Base-by-base conservation (phyloP, 2,113 vertebrate species). In the Esox niger region DNA sequence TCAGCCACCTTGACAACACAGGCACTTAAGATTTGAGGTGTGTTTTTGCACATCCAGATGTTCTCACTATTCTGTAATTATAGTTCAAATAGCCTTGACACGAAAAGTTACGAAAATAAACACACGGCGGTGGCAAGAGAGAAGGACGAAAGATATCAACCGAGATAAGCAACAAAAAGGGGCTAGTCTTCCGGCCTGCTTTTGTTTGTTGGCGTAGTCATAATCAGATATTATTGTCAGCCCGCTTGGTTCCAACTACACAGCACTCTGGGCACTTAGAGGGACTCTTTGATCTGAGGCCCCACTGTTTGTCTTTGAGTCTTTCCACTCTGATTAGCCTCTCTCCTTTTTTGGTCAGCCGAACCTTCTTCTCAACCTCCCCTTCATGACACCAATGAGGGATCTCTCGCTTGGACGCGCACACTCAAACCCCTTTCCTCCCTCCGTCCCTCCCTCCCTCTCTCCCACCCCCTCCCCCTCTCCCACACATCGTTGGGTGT, bases 231-330 rank as follows among this genome's bases (percentile, higher is more conserved):
- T 17, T 4, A 43, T 43, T 43, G 3, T 62, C 68, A 77, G 71
- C 71, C 73, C 33, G 60, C 23, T 66, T 60, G 63, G 38, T 64
- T 59, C 32, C 38, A 76, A 80, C 66, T 63, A 77, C 62, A 29
- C 25, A 26, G 59, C n/a, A 20, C 33, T 74, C 13, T 38, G 64
- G 58, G 64, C 61, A 66, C 69, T 79, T 57, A 62, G 59, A 55
- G 73, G 65, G 55, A 60, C 62, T 70, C 84, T 90, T 91, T 90
- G 78, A 90, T 88, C 87, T 87, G 64, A 31, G n/a, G 60, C 46
- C 49, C 55, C 33, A 2, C 57, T 79, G 82, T 84, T 84, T 88
- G 79, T 82, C 75, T 84, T 83, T 49, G 55, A 67, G 35, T 82
- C 82, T 80, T 80, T 86, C 68, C 54, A 35, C 79, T 84, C 75